A percentile compares a stretch with the other conserved stretches of the same genome.
Evolutionary conservation across 1,140 invertebrate species (phyloP).

Genomic region (Agrilus planipennis): DNA sequence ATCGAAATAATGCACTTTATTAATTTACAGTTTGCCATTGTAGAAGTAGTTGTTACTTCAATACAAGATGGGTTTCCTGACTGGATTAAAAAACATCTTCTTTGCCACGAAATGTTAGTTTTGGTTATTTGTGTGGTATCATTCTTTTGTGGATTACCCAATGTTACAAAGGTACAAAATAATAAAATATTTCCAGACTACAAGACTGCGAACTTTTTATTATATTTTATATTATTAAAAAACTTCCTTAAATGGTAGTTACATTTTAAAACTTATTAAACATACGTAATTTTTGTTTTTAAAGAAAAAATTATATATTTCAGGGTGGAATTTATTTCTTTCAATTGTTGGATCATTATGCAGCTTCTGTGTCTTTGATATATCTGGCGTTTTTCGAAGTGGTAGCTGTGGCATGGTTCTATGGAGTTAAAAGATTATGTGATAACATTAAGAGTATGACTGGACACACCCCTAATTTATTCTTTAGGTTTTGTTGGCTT

Average conservation of each 20-base stretch:
- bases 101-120: constrained; percentile 78
- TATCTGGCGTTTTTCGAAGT: constrained; percentile 87
- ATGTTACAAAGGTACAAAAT: constrained; percentile 59
- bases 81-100: constrained; percentile 66
- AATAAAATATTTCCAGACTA: neutral
- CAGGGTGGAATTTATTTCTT: constrained; percentile 88
- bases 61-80: constrained; percentile 82
- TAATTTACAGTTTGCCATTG: constrained; percentile 65
- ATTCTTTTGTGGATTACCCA: constrained; percentile 71
- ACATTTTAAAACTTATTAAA: too few relatives aligned
- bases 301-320: constrained; percentile 15
- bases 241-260: neutral
- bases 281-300: constrained; percentile 8
- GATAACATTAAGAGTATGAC: constrained; percentile 83
- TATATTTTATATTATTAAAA: constrained; percentile 4
- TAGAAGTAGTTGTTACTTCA: constrained; percentile 84
- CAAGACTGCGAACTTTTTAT: neutral
- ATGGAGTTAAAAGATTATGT: constrained; percentile 69
- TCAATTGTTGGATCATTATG: constrained; percentile 85
- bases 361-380: constrained; percentile 81
- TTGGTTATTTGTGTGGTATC: constrained; percentile 71
- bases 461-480: constrained; percentile 60
- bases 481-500: constrained; percentile 78
- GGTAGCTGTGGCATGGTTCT: constrained; percentile 82
- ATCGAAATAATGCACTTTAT: neutral